Conservation (phyloP, 2,888 invertebrate genomes). For the Petrophora chlorosata region DNA sequence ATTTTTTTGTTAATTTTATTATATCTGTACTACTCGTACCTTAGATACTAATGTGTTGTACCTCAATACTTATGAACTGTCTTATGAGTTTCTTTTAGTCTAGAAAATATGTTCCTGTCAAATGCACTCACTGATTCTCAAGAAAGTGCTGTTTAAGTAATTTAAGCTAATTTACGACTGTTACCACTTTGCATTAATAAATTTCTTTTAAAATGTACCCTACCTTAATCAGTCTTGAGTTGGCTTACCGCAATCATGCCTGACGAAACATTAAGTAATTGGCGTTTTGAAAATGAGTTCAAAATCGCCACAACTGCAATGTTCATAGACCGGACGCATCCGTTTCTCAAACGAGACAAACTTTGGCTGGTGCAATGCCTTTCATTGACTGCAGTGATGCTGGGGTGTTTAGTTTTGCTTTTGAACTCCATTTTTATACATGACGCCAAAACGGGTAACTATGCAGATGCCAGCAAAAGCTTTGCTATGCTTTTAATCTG, state of each 20-base stretch:
- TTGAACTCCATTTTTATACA: conserved; percentile 47
- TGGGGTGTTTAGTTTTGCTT: conserved; percentile 35
- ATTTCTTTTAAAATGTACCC: no score
- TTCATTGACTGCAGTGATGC: conserved; percentile 29
- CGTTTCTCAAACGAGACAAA: conserved; percentile 38
- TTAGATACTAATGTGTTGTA: no score
- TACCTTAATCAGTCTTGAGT: no score
- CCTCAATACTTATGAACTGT: no score
- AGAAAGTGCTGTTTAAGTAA: conserved; percentile 17
- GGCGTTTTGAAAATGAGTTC: conserved; percentile 47
- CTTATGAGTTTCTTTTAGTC: no score
- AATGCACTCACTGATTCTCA: conserved; percentile 39
- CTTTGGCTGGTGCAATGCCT: conserved; percentile 44
- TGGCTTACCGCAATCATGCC: conserved; percentile 15
- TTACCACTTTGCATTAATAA: no score
- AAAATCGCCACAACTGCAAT: conserved; percentile 43
- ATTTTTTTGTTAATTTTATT: no score
- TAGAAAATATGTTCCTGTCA: conserved; percentile 34
- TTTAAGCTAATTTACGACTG: background rate
- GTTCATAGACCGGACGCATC: conserved; percentile 50
- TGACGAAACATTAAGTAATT: conserved; percentile 17
- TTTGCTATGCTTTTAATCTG: conserved; percentile 52
- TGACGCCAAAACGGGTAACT: conserved; percentile 47
- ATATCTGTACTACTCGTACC: no score
- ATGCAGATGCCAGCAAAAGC: conserved; percentile 57